Evolutionary conservation across 2,888 invertebrate genomes (phyloP).

Genomic region (Incurvaria masculella): DNA sequence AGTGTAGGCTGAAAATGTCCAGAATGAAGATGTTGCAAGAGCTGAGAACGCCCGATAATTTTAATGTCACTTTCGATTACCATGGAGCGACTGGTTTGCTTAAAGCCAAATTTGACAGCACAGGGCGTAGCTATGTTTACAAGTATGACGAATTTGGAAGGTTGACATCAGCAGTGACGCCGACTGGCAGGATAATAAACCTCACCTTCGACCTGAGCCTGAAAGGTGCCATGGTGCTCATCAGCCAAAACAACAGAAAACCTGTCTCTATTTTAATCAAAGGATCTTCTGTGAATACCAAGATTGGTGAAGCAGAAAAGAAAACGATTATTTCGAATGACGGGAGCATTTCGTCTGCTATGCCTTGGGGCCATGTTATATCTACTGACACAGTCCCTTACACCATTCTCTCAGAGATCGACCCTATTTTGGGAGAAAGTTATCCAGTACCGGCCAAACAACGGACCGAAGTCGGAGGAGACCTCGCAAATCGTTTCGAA

Average conservation of each 20-base stretch:
- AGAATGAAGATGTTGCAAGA: constrained; percentile 90
- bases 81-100: constrained; percentile 86
- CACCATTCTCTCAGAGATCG: constrained; percentile 83
- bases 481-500: constrained; percentile 89
- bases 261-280: constrained; percentile 85
- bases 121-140: constrained; percentile 88
- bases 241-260: constrained; percentile 78
- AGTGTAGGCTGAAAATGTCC: constrained; percentile 87
- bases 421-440: constrained; percentile 84
- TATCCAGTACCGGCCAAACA: constrained; percentile 91
- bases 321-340: constrained; percentile 77
- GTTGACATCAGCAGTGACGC: constrained; percentile 86
- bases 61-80: constrained; percentile 92
- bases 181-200: constrained; percentile 91
- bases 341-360: constrained; percentile 75
- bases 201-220: constrained; percentile 86
- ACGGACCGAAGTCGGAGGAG: constrained; percentile 84
- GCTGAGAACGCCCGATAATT: constrained; percentile 88
- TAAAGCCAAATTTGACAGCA: constrained; percentile 85
- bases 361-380: constrained; percentile 85
- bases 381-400: constrained; percentile 91
- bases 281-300: constrained; percentile 80
- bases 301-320: constrained; percentile 78
- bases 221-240: constrained; percentile 85
- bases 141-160: constrained; percentile 95